A percentile compares a stretch with the other conserved stretches of the same genome.
phyloP scores from a whole-genome alignment of 2,113 vertebrate genomes.

The Leptobrachium ailaonicum region DNA sequence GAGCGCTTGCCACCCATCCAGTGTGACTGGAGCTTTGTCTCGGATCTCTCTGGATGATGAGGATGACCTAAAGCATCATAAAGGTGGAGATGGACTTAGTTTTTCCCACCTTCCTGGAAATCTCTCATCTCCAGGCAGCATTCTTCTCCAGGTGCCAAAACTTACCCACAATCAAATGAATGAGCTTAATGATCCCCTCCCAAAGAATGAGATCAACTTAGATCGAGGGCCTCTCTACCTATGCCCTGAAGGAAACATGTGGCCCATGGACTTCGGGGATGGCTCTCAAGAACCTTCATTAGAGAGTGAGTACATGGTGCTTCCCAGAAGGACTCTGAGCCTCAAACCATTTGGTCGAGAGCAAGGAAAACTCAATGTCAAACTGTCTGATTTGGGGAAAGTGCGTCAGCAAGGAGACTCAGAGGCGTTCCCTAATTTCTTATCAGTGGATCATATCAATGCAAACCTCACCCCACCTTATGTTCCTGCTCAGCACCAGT shows the following conservation, averaged over 20 bases:
- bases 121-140: constrained; percentile 83
- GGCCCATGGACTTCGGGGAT: constrained; percentile 72
- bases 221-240: constrained; percentile 87
- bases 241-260: constrained; percentile 87
- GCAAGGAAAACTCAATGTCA: constrained; percentile 79
- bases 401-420: constrained; percentile 75
- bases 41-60: constrained; percentile 96
- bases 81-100: constrained; percentile 84
- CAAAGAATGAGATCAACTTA: constrained; percentile 81
- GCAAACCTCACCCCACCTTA: constrained; percentile 89
- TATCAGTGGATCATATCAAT: constrained; percentile 82
- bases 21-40: constrained; percentile 94
- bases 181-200: constrained; percentile 77
- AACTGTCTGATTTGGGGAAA: constrained; percentile 72
- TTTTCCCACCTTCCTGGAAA: constrained; percentile 92
- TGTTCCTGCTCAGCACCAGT: constrained; percentile 87
- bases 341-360: constrained; percentile 82
- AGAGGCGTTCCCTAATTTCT: constrained; percentile 84
- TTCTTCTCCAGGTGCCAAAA: constrained; percentile 84
- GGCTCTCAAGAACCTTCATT: constrained; percentile 76
- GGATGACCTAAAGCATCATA: constrained; percentile 89
- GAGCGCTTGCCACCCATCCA: constrained; percentile 94
- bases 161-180: constrained; percentile 72
- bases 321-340: constrained; percentile 88
- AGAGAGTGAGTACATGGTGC: constrained; percentile 96